Evolutionary conservation across 2,888 invertebrate species (phyloP).

Genomic region (Pachymerium ferrugineum): DNA sequence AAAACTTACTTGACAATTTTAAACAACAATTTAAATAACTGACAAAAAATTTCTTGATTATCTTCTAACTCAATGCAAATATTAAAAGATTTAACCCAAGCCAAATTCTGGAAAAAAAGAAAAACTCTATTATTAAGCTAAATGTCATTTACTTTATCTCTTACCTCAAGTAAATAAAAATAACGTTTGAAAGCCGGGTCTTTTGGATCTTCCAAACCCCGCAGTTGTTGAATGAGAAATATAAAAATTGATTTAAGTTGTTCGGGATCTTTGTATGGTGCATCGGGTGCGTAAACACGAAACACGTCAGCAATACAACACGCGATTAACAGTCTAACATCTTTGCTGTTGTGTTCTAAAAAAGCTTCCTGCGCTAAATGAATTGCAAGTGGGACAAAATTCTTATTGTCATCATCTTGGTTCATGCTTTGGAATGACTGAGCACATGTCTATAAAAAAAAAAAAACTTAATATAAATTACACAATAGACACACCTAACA

Average conservation of each 20-base stretch:
- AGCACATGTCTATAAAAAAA: slow-evolving; percentile 60
- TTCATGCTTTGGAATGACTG: slow-evolving; percentile 92
- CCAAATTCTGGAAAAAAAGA: slow-evolving; percentile 82
- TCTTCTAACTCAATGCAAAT: slow-evolving; percentile 98
- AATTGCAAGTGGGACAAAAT: slow-evolving; percentile 83
- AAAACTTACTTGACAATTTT: slow-evolving; percentile 84
- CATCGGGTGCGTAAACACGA: slow-evolving; percentile 93
- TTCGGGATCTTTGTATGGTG: slow-evolving; percentile 92
- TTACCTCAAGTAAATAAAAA: slow-evolving; percentile 82
- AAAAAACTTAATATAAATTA: neutral
- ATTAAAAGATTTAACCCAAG: slow-evolving; percentile 96
- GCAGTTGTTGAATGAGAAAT: slow-evolving; percentile 87
- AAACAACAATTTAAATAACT: slow-evolving; percentile 87
- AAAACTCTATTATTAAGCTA: too few relatives aligned
- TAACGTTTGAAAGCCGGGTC: slow-evolving; percentile 96
- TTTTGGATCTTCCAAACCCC: slow-evolving; percentile 90
- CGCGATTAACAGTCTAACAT: slow-evolving; percentile 89
- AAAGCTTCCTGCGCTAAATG: slow-evolving; percentile 91
- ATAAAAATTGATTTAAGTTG: slow-evolving; percentile 86
- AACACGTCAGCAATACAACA: slow-evolving; percentile 97
- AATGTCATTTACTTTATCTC: slow-evolving; percentile 16
- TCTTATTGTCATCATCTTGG: slow-evolving; percentile 87
- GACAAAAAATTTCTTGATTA: slow-evolving; percentile 93
- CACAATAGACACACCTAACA: too few relatives aligned
- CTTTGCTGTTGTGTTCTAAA: slow-evolving; percentile 78